Base-by-base conservation (phyloP, 2,113 vertebrate genomes). In the Mionectes macconnelli region DNA sequence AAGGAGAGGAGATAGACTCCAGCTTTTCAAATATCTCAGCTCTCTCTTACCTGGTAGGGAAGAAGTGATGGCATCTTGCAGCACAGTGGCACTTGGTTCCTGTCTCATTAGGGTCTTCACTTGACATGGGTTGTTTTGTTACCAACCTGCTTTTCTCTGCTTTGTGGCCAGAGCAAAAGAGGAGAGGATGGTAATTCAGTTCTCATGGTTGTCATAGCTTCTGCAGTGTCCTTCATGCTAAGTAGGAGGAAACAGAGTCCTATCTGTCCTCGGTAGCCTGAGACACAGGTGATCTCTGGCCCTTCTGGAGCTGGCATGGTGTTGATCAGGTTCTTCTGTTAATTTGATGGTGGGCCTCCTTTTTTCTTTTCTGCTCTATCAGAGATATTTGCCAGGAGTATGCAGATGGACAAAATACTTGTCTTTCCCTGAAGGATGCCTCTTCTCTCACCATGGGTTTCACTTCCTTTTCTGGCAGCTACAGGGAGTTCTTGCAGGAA, bases 101-200 rank as follows among this genome's bases (percentile, higher is more conserved):
- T 67, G 15, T 6, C n/a, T 70, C 6, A 4, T 39, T 30, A 14
- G 33, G 6, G 14, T 45, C 37, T 62, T 59, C 4, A 2, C 13
- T 45, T 57, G 63, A 53, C 3, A 4, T 14, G 14, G 24, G 1
- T 31, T 57, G 2, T 45, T 37, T 69, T 1, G 0, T 44, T 80
- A 83, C 37, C 22, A 77, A 37, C 2, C 10, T 69, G 6, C 15
- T 91, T 66, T 50, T 89, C 33, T 67, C 10, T 79, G 21, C 15
- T 72, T 76, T 33, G 14, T 12, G 44, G 4, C 22, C 37, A 57
- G 10, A 59, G 57, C 9, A 42, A 49, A 88, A 74, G 24, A 90
- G 28, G 14, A 83, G 40, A 60, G 50, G 12, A 39, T 8, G 35
- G 5, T 17, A 73, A 14, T 66, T 94, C 7, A n/a, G 10, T 1